Base-by-base conservation (phyloP, 2,888 invertebrate genomes). In the Catocala sponsa region DNA sequence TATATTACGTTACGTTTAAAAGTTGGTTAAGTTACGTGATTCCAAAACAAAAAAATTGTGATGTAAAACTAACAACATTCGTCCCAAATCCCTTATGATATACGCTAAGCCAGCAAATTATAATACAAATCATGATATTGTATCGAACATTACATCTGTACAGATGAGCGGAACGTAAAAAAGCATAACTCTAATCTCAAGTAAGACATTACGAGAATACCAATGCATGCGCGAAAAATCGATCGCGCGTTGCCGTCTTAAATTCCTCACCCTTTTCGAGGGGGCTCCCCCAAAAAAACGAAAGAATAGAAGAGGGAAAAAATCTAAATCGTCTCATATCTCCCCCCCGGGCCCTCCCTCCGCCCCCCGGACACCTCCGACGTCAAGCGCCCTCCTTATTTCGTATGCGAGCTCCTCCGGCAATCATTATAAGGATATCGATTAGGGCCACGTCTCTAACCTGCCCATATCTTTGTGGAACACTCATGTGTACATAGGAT, bases 391-490 rank as follows among this genome's bases (percentile, higher is more conserved):
- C 94, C 93, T 93, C 92, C 94, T 95, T 94, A 95, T 95, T 95
- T 94, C 94, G 95, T 95, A 95, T 95, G 94, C 95, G 93, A 94
- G 94, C 89, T 94, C 91, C 94, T 94, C 90, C 87, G 90, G 93
- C 94, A 94, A 95, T 95, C 95, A 95, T 95, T 95, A 95, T 93
- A 93, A 94, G 92, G 90, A 91, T 95, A 95, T 95, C 95, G 95
- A 95, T 95, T 95, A 95, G 94, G 87, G 85, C 90, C 89, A 89
- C 89, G 91, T 88, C 86, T 91, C 89, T 85, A 91, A 93, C 93
- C 92, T 93, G 92, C 89, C 88, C 91, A 93, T 93, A 92, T 94
- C 92, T 92, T 87, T 86, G 84, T 83, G 85, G 83, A 88, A 89
- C 89, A 91, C 88, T 88, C 86, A 78, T 89, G 85, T 89, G 86